Conservation (phyloP, 2,888 invertebrate species). For the Polia nebulosa region DNA sequence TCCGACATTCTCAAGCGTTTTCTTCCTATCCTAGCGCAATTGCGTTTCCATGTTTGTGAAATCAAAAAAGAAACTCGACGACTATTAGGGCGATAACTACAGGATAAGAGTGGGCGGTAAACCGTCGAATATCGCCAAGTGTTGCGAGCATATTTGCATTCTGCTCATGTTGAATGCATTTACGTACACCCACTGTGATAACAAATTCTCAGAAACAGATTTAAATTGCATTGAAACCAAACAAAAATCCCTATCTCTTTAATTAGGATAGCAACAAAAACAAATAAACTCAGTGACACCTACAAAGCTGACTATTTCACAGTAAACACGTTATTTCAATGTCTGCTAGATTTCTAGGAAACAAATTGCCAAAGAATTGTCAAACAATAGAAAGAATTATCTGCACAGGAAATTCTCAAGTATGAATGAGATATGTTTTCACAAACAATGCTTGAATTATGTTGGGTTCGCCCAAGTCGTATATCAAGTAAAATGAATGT, state of each 20-base stretch:
- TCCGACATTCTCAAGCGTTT: conserved; percentile 61
- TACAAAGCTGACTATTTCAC: conserved; percentile 25
- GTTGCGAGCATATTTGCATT: conserved; percentile 79
- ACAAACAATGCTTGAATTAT: conserved; percentile 64
- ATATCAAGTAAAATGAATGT: conserved; percentile 62
- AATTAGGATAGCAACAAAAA: conserved; percentile 62
- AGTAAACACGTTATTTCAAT: conserved; percentile 41
- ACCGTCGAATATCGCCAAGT: conserved; percentile 67
- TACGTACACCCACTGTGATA: conserved; percentile 75
- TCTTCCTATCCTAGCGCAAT: conserved; percentile 69
- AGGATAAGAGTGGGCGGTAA: conserved; percentile 75
- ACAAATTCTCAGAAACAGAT: conserved; percentile 60
- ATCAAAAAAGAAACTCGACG: conserved; percentile 69
- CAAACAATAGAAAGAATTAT: conserved; percentile 67
- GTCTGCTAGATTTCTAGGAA: conserved; percentile 41
- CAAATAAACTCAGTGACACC: conserved; percentile 47
- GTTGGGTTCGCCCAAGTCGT: conserved; percentile 33
- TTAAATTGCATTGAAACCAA: conserved; percentile 59
- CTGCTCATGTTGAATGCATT: conserved; percentile 73
- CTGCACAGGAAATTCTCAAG: conserved; percentile 60
- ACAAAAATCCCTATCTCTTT: conserved; percentile 61
- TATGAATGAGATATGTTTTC: conserved; percentile 62
- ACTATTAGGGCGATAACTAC: conserved; percentile 73
- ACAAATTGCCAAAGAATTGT: conserved; percentile 50
- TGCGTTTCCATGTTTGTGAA: conserved; percentile 77